These are phyloP conservation scores for Drosophila nigritarsus DNA, from an alignment of 2,888 invertebrate species.

Conservation along the genomic window DNA sequence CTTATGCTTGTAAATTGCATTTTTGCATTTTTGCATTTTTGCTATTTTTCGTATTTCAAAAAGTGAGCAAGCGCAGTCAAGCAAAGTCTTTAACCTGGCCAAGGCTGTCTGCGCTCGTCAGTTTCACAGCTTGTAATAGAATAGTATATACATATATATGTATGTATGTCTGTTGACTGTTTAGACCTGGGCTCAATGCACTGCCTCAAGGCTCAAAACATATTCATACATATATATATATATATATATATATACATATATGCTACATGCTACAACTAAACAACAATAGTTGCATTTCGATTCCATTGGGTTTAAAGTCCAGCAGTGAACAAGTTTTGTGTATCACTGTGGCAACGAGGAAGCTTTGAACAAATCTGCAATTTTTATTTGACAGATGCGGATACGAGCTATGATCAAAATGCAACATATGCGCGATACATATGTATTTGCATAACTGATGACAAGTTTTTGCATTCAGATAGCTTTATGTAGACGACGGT, in stretches of 20 bases:
- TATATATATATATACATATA: background rate
- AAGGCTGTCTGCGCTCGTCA: constrained; percentile 2
- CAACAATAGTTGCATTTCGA: background rate
- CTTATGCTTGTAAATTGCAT: background rate
- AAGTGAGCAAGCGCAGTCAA: background rate
- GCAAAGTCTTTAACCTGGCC: constrained; percentile 7
- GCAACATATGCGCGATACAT: background rate
- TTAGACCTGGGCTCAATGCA: constrained; percentile 7
- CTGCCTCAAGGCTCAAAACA: constrained; percentile 3
- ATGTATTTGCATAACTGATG: background rate
- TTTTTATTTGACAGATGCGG: constrained; percentile 1
- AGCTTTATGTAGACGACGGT: background rate
- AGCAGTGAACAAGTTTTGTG: constrained; percentile 2
- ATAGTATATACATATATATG: background rate
- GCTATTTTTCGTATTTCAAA: background rate
- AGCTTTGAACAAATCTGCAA: constrained; percentile 3
- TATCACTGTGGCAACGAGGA: background rate
- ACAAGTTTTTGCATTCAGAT: background rate
- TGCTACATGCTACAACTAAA: background rate
- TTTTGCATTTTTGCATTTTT: background rate
- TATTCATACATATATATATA: no score
- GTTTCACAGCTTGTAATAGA: constrained; percentile 5
- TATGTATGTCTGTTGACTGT: background rate
- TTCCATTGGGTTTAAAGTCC: constrained; percentile 12
- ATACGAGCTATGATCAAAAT: background rate